A percentile compares a stretch with the other conserved stretches of the same genome.
Conservation (phyloP, 2,113 vertebrate species). For the Cinclus cinclus region DNA sequence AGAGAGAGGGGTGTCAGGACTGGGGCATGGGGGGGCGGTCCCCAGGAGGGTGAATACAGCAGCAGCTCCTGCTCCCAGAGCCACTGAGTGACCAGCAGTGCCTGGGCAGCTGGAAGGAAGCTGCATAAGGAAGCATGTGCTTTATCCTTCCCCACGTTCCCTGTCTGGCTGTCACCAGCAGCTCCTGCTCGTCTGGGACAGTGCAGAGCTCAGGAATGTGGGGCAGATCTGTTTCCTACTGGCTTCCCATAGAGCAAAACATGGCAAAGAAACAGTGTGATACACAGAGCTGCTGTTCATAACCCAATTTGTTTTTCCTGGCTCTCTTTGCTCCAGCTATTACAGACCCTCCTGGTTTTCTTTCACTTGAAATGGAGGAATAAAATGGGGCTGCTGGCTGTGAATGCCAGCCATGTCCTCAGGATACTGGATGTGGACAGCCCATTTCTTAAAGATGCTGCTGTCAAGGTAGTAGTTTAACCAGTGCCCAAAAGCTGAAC, state of each 20-base stretch:
- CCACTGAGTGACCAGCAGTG: not conserved
- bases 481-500: not conserved
- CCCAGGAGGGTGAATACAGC: not conserved
- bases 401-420: not conserved
- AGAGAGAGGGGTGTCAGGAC: not conserved
- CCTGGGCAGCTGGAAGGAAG: not conserved
- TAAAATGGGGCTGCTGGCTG: not conserved
- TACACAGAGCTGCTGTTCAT: not conserved
- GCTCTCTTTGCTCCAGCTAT: not conserved
- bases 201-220: not conserved
- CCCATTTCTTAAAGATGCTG: not conserved
- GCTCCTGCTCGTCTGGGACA: not conserved
- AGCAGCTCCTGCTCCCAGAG: not conserved
- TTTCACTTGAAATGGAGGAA: not conserved
- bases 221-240: not conserved
- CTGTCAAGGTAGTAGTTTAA: not conserved
- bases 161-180: not conserved
- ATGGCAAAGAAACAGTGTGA: not conserved
- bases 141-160: not conserved
- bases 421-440: not conserved
- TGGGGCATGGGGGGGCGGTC: not conserved
- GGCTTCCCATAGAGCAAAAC: not conserved
- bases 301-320: not conserved
- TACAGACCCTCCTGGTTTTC: not conserved
- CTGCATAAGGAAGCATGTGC: not conserved